These are phyloP conservation scores for Nymphalis urticae DNA, from an alignment of 2,888 invertebrate genomes.

Conservation along the genomic window DNA sequence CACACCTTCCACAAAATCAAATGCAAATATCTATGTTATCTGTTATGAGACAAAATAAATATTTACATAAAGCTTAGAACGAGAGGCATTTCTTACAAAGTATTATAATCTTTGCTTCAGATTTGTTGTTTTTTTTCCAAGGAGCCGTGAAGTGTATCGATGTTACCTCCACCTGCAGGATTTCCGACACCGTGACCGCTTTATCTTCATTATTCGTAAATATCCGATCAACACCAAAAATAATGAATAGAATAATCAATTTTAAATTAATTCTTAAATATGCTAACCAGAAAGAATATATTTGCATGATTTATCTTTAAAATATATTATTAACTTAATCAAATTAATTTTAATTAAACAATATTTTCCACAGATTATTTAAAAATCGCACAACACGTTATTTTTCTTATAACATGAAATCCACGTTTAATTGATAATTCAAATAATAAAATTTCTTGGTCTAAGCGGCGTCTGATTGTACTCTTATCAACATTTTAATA, in stretches of 20 bases:
- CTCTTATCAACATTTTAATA: too few species aligned
- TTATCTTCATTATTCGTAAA: constrained; percentile 63
- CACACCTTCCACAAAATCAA: too few species aligned
- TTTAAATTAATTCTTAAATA: neutral
- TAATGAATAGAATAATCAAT: neutral
- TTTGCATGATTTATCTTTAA: neutral
- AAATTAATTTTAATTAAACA: neutral
- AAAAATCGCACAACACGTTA: neutral
- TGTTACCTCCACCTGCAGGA: constrained; percentile 58
- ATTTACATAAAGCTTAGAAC: neutral
- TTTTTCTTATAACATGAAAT: neutral
- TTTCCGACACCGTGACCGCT: constrained; percentile 57
- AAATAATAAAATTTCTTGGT: neutral
- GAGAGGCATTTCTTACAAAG: constrained; percentile 9
- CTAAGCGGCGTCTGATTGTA: too few species aligned
- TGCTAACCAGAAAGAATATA: neutral
- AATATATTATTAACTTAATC: neutral
- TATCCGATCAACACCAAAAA: constrained; percentile 25
- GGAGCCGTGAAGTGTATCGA: constrained; percentile 52
- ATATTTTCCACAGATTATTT: neutral
- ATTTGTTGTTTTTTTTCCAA: constrained; percentile 35
- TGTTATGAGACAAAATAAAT: neutral
- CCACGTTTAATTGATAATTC: neutral
- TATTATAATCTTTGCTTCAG: constrained; percentile 32
- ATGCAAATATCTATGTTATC: too few species aligned